These are phyloP conservation scores for Leptinotarsa peninsularis DNA, from an alignment of 2,888 invertebrate species.

Conservation along the genomic window DNA sequence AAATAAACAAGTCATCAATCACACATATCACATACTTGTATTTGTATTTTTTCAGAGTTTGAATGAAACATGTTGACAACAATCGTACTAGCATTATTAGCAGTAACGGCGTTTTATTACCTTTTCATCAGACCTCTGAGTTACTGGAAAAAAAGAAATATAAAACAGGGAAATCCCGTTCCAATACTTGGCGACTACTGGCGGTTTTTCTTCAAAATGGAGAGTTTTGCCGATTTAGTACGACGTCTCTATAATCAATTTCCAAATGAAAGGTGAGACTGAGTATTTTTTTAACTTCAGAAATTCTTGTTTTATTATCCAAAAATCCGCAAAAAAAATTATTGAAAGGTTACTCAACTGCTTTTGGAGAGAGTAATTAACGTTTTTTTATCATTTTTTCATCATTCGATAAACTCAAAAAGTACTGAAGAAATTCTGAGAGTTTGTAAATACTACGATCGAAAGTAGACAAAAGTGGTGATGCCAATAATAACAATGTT, in stretches of 20 bases:
- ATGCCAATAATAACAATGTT: too few species aligned
- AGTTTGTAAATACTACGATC: too few species aligned
- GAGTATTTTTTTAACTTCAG: neutral
- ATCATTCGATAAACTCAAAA: too few species aligned
- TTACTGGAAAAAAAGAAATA: slow-evolving; percentile 31
- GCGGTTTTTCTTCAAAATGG: neutral
- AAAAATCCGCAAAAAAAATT: too few species aligned
- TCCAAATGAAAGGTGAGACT: slow-evolving; percentile 24
- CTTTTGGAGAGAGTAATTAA: too few species aligned
- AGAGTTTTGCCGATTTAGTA: slow-evolving; percentile 27
- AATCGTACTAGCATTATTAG: neutral
- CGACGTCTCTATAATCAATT: slow-evolving; percentile 22
- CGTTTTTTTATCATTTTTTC: too few species aligned
- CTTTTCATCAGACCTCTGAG: slow-evolving; percentile 26
- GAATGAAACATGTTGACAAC: slow-evolving; percentile 21
- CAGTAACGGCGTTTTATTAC: slow-evolving; percentile 22
- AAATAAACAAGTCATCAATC: too few species aligned
- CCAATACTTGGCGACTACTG: slow-evolving; percentile 29
- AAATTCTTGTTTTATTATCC: too few species aligned
- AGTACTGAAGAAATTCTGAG: too few species aligned
- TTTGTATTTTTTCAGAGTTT: neutral
- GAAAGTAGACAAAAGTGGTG: too few species aligned
- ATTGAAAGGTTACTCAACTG: too few species aligned
- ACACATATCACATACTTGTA: too few species aligned
- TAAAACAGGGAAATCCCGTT: slow-evolving; percentile 22